Percentiles rank a stretch among this genome's conserved stretches.
These are phyloP conservation scores for Lagria hirta DNA, from an alignment of 2,888 invertebrate genomes.

Conservation along the genomic window DNA sequence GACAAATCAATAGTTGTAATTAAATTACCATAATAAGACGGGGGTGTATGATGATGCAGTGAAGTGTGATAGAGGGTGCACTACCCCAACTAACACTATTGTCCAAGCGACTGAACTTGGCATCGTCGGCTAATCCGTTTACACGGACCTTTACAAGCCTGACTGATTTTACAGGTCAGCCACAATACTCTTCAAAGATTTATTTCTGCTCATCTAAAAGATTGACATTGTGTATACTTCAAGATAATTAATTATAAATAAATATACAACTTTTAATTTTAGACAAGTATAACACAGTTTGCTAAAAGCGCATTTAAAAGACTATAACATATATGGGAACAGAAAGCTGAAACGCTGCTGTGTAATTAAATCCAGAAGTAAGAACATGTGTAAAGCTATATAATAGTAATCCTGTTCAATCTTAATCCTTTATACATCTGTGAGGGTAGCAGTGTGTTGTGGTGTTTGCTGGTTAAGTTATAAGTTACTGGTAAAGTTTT, in stretches of 20 bases:
- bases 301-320: too few relatives aligned
- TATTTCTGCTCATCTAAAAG: slow-evolving; percentile 1
- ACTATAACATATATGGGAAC: not conserved
- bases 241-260: too few relatives aligned
- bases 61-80: slow-evolving; percentile 45
- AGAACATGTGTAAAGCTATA: slow-evolving; percentile 52
- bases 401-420: slow-evolving; percentile 53
- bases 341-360: slow-evolving; percentile 1
- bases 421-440: slow-evolving; percentile 52
- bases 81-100: slow-evolving; percentile 48
- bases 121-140: slow-evolving; percentile 50
- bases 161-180: slow-evolving; percentile 47
- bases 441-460: slow-evolving; percentile 34
- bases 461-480: slow-evolving; percentile 5
- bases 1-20: slow-evolving; percentile 43
- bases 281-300: too few relatives aligned
- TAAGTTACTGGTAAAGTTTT: too few relatives aligned
- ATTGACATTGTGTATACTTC: not conserved
- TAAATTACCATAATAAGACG: slow-evolving; percentile 48
- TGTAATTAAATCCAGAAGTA: slow-evolving; percentile 27
- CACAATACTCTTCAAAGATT: slow-evolving; percentile 11
- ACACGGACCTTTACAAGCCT: slow-evolving; percentile 51
- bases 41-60: slow-evolving; percentile 39
- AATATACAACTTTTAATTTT: too few relatives aligned
- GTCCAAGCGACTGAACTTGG: slow-evolving; percentile 51